A percentile compares a stretch with the other conserved stretches of the same genome.
phyloP scores from a whole-genome alignment of 2,888 invertebrate species.

The Lasioglossum zephyrum region DNA sequence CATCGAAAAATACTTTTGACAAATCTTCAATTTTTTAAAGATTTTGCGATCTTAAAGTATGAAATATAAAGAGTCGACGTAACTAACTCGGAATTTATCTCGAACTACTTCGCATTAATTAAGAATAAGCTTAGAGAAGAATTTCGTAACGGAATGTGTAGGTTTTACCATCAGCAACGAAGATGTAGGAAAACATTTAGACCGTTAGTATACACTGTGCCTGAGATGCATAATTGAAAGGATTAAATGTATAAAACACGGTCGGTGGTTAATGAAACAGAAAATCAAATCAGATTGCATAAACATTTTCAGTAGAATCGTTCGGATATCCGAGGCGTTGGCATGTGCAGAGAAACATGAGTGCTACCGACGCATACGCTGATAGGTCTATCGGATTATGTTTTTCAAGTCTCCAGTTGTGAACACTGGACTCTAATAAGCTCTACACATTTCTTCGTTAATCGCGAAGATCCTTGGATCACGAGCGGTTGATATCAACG shows the following conservation, averaged over 20 bases:
- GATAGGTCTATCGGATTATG: constrained; percentile 31
- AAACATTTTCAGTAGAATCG: not conserved
- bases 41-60: not conserved
- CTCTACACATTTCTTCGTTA: constrained; percentile 51
- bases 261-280: not conserved
- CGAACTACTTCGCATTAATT: not conserved
- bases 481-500: constrained; percentile 5
- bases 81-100: not conserved
- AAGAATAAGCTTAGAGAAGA: not conserved
- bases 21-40: not conserved
- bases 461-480: constrained; percentile 23
- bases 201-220: not conserved
- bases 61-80: too few species aligned
- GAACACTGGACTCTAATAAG: constrained; percentile 43
- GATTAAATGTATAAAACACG: not conserved
- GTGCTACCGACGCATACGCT: constrained; percentile 5
- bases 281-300: not conserved
- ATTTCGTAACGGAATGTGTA: not conserved
- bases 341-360: not conserved
- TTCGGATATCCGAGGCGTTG: not conserved
- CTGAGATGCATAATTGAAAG: not conserved
- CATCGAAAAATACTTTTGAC: not conserved
- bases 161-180: not conserved
- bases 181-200: not conserved
- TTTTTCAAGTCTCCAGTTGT: constrained; percentile 8